Percentiles rank a stretch among this genome's conserved stretches.
Conservation (phyloP, 2,888 invertebrate genomes). For the Nephrocerus scutellatus region DNA sequence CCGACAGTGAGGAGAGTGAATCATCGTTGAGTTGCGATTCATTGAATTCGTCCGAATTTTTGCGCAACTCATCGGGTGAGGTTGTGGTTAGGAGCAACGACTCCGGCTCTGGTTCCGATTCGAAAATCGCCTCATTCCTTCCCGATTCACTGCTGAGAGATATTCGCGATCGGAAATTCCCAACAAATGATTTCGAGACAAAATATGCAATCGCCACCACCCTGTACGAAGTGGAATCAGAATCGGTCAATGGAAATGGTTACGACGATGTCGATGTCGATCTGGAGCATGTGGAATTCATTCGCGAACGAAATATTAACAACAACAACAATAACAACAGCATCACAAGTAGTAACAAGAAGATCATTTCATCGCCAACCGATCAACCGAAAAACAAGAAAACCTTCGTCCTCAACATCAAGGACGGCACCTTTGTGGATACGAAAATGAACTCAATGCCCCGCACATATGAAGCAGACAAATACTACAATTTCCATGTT, state of each 20-base stretch:
- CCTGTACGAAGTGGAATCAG: no score
- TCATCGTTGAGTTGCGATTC: conserved; percentile 78
- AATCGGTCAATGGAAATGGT: background rate
- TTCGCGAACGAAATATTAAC: conserved; percentile 2
- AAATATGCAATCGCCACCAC: conserved; percentile 23
- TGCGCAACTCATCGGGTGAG: conserved; percentile 36
- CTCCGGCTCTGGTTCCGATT: conserved; percentile 19
- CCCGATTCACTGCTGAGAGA: conserved; percentile 63
- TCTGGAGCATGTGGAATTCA: conserved; percentile 5
- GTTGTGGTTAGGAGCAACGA: conserved; percentile 13
- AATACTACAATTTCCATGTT: conserved; percentile 75
- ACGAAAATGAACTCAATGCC: conserved; percentile 38
- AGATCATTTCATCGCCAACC: conserved; percentile 2
- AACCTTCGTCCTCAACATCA: conserved; percentile 27
- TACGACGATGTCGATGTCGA: conserved; percentile 6
- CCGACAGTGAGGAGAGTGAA: conserved; percentile 57
- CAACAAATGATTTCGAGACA: conserved; percentile 24
- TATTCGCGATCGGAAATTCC: conserved; percentile 55
- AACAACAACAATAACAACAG: background rate
- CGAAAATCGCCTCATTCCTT: conserved; percentile 47
- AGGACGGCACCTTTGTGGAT: conserved; percentile 28
- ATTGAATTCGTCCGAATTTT: conserved; percentile 64
- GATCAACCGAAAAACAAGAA: conserved; percentile 1
- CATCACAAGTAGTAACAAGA: conserved; percentile 13
- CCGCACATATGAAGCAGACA: conserved; percentile 62